Base-by-base conservation (phyloP, 2,888 invertebrate species). In the Leptopilina syphax region DNA sequence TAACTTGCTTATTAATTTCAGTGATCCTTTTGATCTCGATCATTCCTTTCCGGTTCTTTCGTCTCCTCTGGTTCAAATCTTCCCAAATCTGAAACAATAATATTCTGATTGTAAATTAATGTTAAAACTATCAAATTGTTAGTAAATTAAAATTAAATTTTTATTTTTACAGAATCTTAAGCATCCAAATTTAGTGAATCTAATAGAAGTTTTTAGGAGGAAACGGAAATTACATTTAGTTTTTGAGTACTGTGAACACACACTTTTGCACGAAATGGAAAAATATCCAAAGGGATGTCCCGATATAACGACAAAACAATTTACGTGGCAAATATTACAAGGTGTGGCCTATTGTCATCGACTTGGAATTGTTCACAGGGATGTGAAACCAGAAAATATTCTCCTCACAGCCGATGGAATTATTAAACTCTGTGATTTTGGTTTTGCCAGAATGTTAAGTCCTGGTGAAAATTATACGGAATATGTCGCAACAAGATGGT, bases 401-500 rank as follows among this genome's bases (percentile, higher is more conserved):
- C 94, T 99, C 77, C 95, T 99, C 79, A 99, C 98, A 13, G 94
- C 95, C 79, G 96, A 96, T 82, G 98, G 98, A 0, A 96, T 98
- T 78, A 98, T 99, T 82, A 99, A 99, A 92, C 93, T 99, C 3
- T 99, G 98, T 91, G 99, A 99, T 93, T 99, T 99, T 92, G 99
- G 99, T 77, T 99, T 99, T 92, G 99, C 99, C 0, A 94, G 99
- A 88, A 96, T 98, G 94, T 94, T 99, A 89, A 97, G 97, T 92
- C 98, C 98, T 0, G 98, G 97, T 0, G 99, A 99, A 94, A 97
- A 98, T 92, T 99, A 99, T 92, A 99, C 99, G 78, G 99, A 99
- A 93, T 99, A 99, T 92, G 99, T 99, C 85, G 99, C 99, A 67
- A 99, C 99, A 60, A 94, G 99, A 78, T 99, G 99, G 99, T 99